These are phyloP conservation scores for Nesoenas mayeri DNA, from an alignment of 2,113 vertebrate species.

Conservation along the genomic window DNA sequence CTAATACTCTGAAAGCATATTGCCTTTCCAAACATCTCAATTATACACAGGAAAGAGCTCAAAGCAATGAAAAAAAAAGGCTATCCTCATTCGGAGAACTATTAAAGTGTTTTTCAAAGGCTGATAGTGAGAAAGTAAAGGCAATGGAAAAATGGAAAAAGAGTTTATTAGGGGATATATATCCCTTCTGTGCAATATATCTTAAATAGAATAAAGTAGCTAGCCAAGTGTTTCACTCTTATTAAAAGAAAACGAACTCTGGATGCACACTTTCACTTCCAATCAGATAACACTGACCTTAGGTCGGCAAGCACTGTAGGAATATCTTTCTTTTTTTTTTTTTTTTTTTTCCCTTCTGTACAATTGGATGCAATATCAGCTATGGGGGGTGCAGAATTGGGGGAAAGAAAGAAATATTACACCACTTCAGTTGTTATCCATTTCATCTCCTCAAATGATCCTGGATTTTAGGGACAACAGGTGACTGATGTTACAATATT, in stretches of 20 bases:
- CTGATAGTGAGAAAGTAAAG: constrained; percentile 41
- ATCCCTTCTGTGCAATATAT: constrained; percentile 53
- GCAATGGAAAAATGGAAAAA: constrained; percentile 42
- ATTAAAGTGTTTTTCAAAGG: constrained; percentile 28
- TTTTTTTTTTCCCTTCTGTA: background rate
- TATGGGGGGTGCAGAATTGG: accelerated
- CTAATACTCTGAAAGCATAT: constrained; percentile 22
- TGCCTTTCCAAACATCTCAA: constrained; percentile 33
- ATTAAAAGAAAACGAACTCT: constrained; percentile 46
- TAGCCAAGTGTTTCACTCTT: background rate
- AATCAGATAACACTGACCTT: constrained; percentile 33
- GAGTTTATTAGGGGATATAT: constrained; percentile 59
- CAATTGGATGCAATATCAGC: background rate
- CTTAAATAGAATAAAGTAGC: constrained; percentile 23
- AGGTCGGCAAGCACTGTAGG: background rate
- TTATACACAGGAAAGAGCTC: background rate
- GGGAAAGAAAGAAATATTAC: background rate
- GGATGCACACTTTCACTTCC: constrained; percentile 42
- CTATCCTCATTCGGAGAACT: constrained; percentile 7
- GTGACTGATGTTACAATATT: constrained; percentile 12
- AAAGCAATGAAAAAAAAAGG: background rate
- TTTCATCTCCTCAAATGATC: constrained; percentile 26
- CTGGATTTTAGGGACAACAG: background rate
- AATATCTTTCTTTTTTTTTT: background rate
- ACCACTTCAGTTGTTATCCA: background rate